phyloP scores from a whole-genome alignment of 2,888 invertebrate genomes.

The Acronicta psi region DNA sequence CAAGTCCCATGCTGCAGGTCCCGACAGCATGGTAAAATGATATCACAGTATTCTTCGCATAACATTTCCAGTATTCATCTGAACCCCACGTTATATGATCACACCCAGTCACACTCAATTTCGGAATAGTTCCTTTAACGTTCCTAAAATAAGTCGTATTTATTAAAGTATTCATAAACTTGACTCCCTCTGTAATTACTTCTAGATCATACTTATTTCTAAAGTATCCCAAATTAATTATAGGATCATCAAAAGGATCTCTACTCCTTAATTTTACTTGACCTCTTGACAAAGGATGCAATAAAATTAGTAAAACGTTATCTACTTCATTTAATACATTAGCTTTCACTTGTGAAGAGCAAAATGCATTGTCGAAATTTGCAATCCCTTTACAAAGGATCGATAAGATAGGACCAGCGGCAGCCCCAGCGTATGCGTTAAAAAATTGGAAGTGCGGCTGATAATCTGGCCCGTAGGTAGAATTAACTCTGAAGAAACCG shows the following conservation, averaged over 20 bases:
- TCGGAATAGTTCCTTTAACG: conserved; percentile 64
- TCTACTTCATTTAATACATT: conserved; percentile 72
- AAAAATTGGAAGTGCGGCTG: conserved; percentile 78
- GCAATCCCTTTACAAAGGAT: conserved; percentile 59
- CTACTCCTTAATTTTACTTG: conserved; percentile 70
- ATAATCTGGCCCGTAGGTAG: conserved; percentile 26
- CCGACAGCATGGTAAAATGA: conserved; percentile 90
- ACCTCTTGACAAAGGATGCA: conserved; percentile 79
- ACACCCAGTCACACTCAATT: conserved; percentile 85
- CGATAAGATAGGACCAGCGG: conserved; percentile 62
- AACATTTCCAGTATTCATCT: conserved; percentile 91
- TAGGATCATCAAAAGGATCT: conserved; percentile 73
- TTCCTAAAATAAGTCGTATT: conserved; percentile 72
- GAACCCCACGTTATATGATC: conserved; percentile 80
- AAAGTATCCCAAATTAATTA: conserved; percentile 74
- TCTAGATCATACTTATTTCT: conserved; percentile 69
- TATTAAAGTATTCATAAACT: conserved; percentile 66
- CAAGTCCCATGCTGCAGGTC: conserved; percentile 77
- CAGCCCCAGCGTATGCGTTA: conserved; percentile 73
- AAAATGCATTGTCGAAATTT: conserved; percentile 65
- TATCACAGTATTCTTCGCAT: conserved; percentile 86
- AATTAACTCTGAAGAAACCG: conserved; percentile 69
- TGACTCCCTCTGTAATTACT: conserved; percentile 65
- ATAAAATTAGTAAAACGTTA: conserved; percentile 59
- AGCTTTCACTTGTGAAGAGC: conserved; percentile 65